Evolutionary conservation across 2,888 invertebrate species (phyloP), one percentile per base, ranked within the genome.

Genomic region (Aphelenchoides bicaudatus): DNA sequence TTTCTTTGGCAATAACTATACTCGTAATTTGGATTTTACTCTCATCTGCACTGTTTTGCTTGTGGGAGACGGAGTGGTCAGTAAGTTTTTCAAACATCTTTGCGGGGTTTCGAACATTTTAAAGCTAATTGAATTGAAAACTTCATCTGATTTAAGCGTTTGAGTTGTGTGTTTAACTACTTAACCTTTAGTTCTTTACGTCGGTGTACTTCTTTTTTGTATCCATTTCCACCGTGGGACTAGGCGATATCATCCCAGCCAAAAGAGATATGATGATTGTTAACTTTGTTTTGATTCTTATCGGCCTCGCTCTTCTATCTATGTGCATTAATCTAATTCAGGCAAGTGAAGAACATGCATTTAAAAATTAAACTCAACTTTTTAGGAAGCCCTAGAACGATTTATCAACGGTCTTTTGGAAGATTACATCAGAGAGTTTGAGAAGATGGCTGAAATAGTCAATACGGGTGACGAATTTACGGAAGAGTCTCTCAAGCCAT

Each of bases 141-240:
- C n/a, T n/a, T n/a, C n/a, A n/a, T n/a, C n/a, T n/a, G n/a, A n/a
- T n/a, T n/a, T n/a, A n/a, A n/a, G n/a, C n/a, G n/a, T n/a, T n/a
- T n/a, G n/a, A n/a, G n/a, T n/a, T n/a, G n/a, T n/a, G n/a, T n/a
- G n/a, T n/a, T n/a, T n/a, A n/a, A n/a, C n/a, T n/a, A n/a, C n/a
- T n/a, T n/a, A n/a, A n/a, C n/a, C n/a, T n/a, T n/a, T n/a, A n/a
- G n/a, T n/a, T n/a, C n/a, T n/a, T n/a, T n/a, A n/a, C n/a, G n/a
- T 67, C 71, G 23, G 67, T 76, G 30, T 77, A 77, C 66, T 78
- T 78, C 58, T 78, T 71, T 61, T 74, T 78, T 49, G 74, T 78
- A 1, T 78, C 78, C 0, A 78, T 78, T 54, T 49, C 49, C 29
- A 78, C 78, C 30, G 75, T 78, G 5, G 77, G 77, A 2, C 64